Percentiles rank a stretch among this genome's conserved stretches.
These are phyloP conservation scores for Neodiprion pinetum DNA, from an alignment of 1,140 invertebrate genomes.

Conservation along the genomic window DNA sequence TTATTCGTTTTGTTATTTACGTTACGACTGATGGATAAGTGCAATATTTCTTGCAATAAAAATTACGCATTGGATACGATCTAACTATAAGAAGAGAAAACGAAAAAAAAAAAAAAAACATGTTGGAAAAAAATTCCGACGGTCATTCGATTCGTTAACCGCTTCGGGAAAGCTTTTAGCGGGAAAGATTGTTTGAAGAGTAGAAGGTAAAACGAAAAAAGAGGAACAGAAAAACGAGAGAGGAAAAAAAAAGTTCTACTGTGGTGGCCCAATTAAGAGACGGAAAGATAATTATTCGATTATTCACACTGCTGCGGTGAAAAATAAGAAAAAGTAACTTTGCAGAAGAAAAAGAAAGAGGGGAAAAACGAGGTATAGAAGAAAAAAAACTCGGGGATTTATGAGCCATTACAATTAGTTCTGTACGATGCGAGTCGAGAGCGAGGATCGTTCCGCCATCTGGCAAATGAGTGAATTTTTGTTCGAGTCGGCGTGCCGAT, in stretches of 20 bases:
- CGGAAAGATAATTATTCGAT: constrained; percentile 51
- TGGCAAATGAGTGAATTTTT: constrained; percentile 17
- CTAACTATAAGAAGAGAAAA: constrained; percentile 18
- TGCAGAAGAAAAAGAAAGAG: neutral
- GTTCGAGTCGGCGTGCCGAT: neutral
- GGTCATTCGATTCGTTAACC: constrained; percentile 26
- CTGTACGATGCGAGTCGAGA: constrained; percentile 12
- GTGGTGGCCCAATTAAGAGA: constrained; percentile 50
- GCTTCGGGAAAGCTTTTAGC: constrained; percentile 22
- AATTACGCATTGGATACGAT: neutral
- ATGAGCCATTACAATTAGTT: constrained; percentile 51
- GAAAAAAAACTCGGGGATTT: constrained; percentile 43
- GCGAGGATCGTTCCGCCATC: constrained; percentile 1
- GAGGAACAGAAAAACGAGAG: constrained; percentile 20
- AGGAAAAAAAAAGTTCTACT: constrained; percentile 28
- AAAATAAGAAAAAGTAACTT: constrained; percentile 39
- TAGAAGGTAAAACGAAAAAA: too few species aligned
- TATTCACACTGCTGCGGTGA: constrained; percentile 47
- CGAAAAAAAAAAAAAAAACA: constrained; percentile 18
- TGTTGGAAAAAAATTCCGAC: constrained; percentile 31
- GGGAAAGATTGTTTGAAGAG: constrained; percentile 26
- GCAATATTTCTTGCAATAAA: too few species aligned
- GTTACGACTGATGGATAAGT: too few species aligned
- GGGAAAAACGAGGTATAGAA: constrained; percentile 11
- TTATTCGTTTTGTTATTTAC: too few species aligned